Evolutionary conservation across 2,888 invertebrate species (phyloP), one percentile per base, ranked within the genome.

Genomic region (Mythimna lalbum): DNA sequence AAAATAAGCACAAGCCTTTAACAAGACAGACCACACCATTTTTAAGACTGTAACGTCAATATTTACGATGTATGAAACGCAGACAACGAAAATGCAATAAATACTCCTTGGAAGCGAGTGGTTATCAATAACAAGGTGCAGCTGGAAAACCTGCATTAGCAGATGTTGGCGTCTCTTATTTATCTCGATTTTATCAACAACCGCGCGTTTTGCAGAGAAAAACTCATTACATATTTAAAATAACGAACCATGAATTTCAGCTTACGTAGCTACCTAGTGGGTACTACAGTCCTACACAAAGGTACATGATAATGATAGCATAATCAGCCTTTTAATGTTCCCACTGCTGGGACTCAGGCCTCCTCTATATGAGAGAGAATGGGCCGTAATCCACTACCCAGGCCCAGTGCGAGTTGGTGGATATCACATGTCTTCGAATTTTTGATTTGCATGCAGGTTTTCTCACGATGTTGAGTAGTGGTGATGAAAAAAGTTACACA

Each of bases 21-120:
- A 67, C 57, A 77, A 77, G 81, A 81, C 69, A 57, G 63, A 80
- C 71, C 56, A 65, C 61, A 69, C 71, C 68, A 76, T 77, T 77
- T 84, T 75, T 71, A 78, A 82, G 71, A 69, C 62, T 27, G 67
- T 75, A 53, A 73, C 76, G 49, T 68, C 66, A 67, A 66, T 77
- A 60, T 85, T 85, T 86, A 88, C 83, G 87, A 83, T 73, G 84
- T 82, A 87, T 83, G 85, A 90, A 88, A 80, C 69, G 66, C 69
- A 80, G 77, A 72, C 68, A 76, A 60, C 76, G 70, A 76, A 84
- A 86, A 73, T 67, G 79, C 70, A 75, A 85, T 84, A 79, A 81
- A 84, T 88, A 76, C 60, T 69, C 62, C 57, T 75, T 67, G 65
- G 55, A 71, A 71, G 67, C 76, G 64, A 62, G 31, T 47, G 77